Conservation (phyloP, 2,113 vertebrate genomes). For the Alectura lathami region DNA sequence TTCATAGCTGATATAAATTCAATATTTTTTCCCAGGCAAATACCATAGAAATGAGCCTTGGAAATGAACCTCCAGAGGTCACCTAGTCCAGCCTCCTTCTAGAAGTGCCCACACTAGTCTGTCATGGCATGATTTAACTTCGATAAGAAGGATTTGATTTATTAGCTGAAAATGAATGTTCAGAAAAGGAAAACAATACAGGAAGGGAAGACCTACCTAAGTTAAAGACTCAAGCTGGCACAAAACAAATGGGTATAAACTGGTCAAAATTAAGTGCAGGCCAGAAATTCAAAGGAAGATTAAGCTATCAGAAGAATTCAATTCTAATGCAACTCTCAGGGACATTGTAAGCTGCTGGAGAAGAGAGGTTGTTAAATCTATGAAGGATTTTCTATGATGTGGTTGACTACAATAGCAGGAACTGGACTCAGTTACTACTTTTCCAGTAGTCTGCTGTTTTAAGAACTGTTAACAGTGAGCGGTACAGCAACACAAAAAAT, state of each 20-base stretch:
- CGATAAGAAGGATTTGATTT: background rate
- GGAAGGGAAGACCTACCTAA: background rate
- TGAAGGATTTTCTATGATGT: background rate
- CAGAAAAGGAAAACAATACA: background rate
- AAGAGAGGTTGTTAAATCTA: background rate
- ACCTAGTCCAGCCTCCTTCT: background rate
- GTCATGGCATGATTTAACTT: background rate
- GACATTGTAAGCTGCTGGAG: background rate
- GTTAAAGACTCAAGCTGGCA: background rate
- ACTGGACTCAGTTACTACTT: background rate
- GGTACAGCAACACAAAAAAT: background rate
- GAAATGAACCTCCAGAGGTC: background rate
- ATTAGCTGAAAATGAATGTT: background rate
- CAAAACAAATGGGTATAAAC: background rate
- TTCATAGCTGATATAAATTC: background rate
- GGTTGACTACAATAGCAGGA: background rate
- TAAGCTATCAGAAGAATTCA: background rate
- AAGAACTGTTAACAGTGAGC: background rate
- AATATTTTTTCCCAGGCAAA: background rate
- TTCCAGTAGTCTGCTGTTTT: background rate
- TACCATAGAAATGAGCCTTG: background rate
- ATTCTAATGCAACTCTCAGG: background rate
- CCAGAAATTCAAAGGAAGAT: background rate
- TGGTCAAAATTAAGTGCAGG: background rate
- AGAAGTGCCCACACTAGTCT: background rate